Evolutionary conservation across 2,113 vertebrate species (phyloP), one percentile per base, ranked within the genome.

Genomic region (Gopherus evgoodei): DNA sequence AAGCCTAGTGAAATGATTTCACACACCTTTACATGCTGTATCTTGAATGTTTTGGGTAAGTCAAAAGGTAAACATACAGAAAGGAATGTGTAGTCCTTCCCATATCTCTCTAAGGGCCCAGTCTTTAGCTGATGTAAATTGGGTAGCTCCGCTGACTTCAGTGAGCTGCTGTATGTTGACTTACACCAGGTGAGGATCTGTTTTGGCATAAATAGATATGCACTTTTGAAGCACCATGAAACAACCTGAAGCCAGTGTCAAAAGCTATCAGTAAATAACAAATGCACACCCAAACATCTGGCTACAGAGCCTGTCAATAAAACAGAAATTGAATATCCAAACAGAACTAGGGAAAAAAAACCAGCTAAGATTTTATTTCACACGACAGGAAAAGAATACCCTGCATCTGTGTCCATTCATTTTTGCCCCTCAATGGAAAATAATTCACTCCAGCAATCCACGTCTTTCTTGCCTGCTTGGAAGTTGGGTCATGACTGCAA

Each of bases 351-450:
- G 10, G 76, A 24, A 31, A 31, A 75, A 1, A 69, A 62, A 7
- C 14, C 54, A 69, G 38, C 62, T 53, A 62, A 76, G 87, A 3
- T 53, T 88, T 87, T 80, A 87, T 42, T 69, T 94, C 29, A 42
- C 87, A 6, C 86, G 96, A 97, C 96, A 97, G 97, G 97, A 97
- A 95, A 50, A 83, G 72, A 29, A 6, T 14, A 82, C 85, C 90
- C 54, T 19, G 38, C 42, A 81, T 56, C 78, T 89, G 62, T 84
- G 85, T 81, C 88, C 90, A 90, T 90, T 52, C 31, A 62, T 2
- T 87, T 65, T 86, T 82, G 7, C 17, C 75, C n/a, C 81, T 0
- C 16, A 76, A 75, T 90, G 96, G 95, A 94, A 97, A 97, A 94
- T 0, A 31, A 62, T 82, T 52, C 38, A 90, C 83, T 94, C 25